These are phyloP conservation scores for Hyphantria cunea DNA, from an alignment of 1,140 invertebrate species.

Conservation along the genomic window DNA sequence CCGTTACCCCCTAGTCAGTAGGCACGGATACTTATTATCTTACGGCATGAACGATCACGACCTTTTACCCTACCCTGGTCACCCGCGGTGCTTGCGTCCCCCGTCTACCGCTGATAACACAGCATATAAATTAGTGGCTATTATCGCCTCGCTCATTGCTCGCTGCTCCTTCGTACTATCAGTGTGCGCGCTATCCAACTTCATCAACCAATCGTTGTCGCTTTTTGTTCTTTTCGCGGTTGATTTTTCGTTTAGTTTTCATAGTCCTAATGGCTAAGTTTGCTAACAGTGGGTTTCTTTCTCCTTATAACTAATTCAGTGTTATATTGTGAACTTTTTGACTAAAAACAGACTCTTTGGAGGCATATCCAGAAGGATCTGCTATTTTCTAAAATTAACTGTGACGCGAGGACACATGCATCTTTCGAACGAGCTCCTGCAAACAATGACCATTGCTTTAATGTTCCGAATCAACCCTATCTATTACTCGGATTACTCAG, in stretches of 20 bases:
- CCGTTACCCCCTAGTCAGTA: conserved; percentile 72
- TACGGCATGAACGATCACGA: conserved; percentile 50
- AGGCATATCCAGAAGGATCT: conserved; percentile 22
- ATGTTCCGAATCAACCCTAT: conserved; percentile 84
- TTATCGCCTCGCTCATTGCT: conserved; percentile 37
- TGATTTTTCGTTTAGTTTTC: conserved; percentile 26
- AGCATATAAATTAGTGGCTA: conserved; percentile 61
- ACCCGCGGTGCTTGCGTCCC: conserved; percentile 37
- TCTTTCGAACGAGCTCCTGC: conserved; percentile 60
- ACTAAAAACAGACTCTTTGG: conserved; percentile 15
- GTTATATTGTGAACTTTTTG: conserved; percentile 28
- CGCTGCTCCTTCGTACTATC: conserved; percentile 29
- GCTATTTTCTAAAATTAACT: conserved; percentile 60
- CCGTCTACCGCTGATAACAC: conserved; percentile 61
- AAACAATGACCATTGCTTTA: conserved; percentile 82
- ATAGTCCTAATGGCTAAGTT: conserved; percentile 72
- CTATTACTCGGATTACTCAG: conserved; percentile 85
- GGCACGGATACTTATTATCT: conserved; percentile 62
- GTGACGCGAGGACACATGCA: conserved; percentile 72
- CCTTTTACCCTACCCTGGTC: conserved; percentile 55
- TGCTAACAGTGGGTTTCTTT: conserved; percentile 70
- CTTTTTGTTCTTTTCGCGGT: conserved; percentile 28
- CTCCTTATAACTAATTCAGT: conserved; percentile 53
- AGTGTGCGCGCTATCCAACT: conserved; percentile 29
- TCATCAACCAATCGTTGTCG: conserved; percentile 16